These are phyloP conservation scores for Lasioglossum baleicum DNA, from an alignment of 1,140 invertebrate genomes.

Conservation along the genomic window DNA sequence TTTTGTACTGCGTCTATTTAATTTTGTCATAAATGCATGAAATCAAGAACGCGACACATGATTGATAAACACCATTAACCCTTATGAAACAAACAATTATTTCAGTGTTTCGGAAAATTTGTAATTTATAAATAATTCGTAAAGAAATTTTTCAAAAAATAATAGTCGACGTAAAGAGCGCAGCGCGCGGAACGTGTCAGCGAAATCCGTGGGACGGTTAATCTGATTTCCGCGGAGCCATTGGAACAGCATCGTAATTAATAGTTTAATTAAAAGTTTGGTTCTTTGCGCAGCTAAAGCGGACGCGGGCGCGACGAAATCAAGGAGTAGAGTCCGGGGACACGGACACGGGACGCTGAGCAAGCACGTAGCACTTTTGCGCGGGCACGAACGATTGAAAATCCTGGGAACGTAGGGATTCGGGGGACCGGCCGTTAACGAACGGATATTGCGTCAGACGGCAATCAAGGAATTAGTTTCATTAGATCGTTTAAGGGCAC, in stretches of 20 bases:
- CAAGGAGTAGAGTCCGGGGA: neutral
- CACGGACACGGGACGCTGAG: slow-evolving; percentile 47
- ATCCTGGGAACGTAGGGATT: slow-evolving; percentile 51
- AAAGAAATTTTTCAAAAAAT: too few species aligned
- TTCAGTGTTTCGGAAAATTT: too few species aligned
- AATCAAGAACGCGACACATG: too few species aligned
- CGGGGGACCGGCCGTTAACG: slow-evolving; percentile 59
- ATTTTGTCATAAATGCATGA: too few species aligned
- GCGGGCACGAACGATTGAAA: slow-evolving; percentile 39
- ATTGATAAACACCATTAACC: too few species aligned
- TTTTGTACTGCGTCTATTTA: too few species aligned
- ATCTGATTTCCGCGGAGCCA: too few species aligned
- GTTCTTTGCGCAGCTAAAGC: neutral
- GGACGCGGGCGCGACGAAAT: neutral
- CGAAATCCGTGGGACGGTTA: too few species aligned
- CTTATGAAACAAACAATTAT: too few species aligned
- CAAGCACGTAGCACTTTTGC: slow-evolving; percentile 38
- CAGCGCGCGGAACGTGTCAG: too few species aligned
- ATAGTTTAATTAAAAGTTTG: neutral
- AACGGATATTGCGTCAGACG: slow-evolving; percentile 62
- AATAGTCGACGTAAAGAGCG: too few species aligned
- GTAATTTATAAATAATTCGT: too few species aligned
- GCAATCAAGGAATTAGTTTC: slow-evolving; percentile 66
- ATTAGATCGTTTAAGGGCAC: slow-evolving; percentile 56
- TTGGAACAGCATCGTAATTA: neutral